These are phyloP conservation scores for Chrysolina oricalcia DNA, from an alignment of 2,888 invertebrate species.

Conservation along the genomic window DNA sequence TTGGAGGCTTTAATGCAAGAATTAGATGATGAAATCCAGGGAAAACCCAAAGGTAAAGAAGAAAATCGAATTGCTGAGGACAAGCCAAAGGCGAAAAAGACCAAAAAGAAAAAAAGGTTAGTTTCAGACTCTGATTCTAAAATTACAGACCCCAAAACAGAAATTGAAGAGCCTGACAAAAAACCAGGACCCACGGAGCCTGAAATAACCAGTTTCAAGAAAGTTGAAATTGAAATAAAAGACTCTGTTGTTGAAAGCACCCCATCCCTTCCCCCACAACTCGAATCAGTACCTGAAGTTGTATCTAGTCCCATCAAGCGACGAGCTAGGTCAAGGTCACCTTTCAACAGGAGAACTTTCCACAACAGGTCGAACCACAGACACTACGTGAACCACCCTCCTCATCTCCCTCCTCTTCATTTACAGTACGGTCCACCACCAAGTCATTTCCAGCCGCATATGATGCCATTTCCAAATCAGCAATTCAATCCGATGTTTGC, in stretches of 20 bases:
- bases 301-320: constrained; percentile 37
- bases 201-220: background rate
- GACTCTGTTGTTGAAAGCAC: background rate
- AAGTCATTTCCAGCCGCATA: constrained; percentile 35
- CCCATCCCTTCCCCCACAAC: background rate
- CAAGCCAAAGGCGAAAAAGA: constrained; percentile 54
- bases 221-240: constrained; percentile 11
- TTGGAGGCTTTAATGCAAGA: constrained; percentile 74
- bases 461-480: constrained; percentile 38
- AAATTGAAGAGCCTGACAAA: constrained; percentile 34
- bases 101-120: constrained; percentile 52
- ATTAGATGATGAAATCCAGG: constrained; percentile 73
- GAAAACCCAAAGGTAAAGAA: constrained; percentile 53
- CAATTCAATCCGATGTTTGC: constrained; percentile 40
- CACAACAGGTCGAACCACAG: constrained; percentile 31
- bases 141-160: constrained; percentile 40
- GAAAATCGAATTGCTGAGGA: constrained; percentile 40
- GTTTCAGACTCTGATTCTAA: constrained; percentile 31
- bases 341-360: constrained; percentile 35
- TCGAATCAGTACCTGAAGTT: constrained; percentile 51
- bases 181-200: too few species aligned
- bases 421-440: constrained; percentile 17
- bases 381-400: constrained; percentile 32
- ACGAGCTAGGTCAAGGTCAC: constrained; percentile 42
- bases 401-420: background rate